Conservation (phyloP, 2,797 vertebrate genomes). For the Alcedo quadribrachys region DNA sequence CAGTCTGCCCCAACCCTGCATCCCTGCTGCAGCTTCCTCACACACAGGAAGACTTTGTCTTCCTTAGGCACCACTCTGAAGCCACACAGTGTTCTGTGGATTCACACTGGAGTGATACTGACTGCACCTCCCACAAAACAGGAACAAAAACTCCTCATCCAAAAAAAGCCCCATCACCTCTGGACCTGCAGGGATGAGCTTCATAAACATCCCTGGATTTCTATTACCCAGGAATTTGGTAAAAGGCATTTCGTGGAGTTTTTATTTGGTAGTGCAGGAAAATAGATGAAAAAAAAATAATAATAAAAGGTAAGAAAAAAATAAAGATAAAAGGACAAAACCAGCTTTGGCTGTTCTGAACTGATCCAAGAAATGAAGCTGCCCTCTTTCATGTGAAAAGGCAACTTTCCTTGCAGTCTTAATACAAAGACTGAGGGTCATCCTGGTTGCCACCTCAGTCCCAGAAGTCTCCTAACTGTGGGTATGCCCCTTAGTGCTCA, state of each 20-base stretch:
- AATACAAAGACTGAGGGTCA: not conserved
- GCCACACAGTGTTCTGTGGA: fast-evolving
- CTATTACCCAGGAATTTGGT: not conserved
- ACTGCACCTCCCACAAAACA: not conserved
- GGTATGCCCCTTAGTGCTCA: not conserved
- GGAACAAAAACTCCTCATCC: not conserved
- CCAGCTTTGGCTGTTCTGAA: not conserved
- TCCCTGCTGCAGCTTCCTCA: not conserved
- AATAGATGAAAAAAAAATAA: not conserved
- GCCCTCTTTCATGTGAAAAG: not conserved
- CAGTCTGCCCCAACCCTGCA: not conserved
- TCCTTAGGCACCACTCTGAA: not conserved
- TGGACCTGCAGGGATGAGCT: not conserved
- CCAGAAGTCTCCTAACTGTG: not conserved
- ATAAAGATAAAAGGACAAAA: not conserved
- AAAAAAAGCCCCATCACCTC: not conserved
- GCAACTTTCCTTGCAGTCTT: not conserved
- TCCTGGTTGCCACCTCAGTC: not conserved
- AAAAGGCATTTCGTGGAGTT: not conserved
- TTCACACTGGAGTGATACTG: not conserved
- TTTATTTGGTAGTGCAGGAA: not conserved
- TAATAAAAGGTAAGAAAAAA: not conserved
- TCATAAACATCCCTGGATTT: not conserved
- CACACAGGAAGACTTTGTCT: not conserved
- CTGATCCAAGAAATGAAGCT: not conserved